A percentile compares a stretch with the other conserved stretches of the same genome.
Evolutionary conservation across 1,140 invertebrate genomes (phyloP).

Genomic region (Andricus grossulariae): DNA sequence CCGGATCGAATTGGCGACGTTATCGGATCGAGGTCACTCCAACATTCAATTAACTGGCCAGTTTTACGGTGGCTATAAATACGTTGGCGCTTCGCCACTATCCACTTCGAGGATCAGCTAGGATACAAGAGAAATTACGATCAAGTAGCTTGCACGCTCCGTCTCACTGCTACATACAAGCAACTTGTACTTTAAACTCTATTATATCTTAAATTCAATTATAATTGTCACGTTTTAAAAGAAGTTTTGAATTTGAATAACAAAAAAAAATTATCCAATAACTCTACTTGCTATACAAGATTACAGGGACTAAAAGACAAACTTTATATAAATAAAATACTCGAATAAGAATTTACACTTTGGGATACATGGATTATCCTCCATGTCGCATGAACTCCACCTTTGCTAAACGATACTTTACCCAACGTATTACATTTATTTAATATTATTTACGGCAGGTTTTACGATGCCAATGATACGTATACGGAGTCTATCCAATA

Average conservation of each 20-base stretch:
- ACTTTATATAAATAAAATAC: not conserved
- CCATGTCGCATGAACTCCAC: conserved; percentile 20
- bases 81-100: conserved; percentile 45
- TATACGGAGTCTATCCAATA: conserved; percentile 75
- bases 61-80: conserved; percentile 56
- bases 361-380: not conserved
- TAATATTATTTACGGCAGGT: conserved; percentile 74
- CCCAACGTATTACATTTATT: conserved; percentile 73
- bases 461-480: conserved; percentile 74
- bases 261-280: too few relatives aligned
- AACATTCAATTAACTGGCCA: conserved; percentile 52
- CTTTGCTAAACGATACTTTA: conserved; percentile 67
- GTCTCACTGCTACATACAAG: not conserved
- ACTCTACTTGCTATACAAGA: too few relatives aligned
- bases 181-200: not conserved
- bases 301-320: too few relatives aligned
- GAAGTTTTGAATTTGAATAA: too few relatives aligned
- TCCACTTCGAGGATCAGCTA: conserved; percentile 38
- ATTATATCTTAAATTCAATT: too few relatives aligned
- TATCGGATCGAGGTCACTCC: conserved; percentile 38
- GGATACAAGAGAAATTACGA: conserved; percentile 12
- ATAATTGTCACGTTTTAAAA: too few relatives aligned
- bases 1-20: not conserved
- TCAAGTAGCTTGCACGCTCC: conserved; percentile 11
- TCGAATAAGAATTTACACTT: not conserved